Evolutionary conservation across 2,113 vertebrate genomes (phyloP).

Genomic region (Coracopsis vasa): DNA sequence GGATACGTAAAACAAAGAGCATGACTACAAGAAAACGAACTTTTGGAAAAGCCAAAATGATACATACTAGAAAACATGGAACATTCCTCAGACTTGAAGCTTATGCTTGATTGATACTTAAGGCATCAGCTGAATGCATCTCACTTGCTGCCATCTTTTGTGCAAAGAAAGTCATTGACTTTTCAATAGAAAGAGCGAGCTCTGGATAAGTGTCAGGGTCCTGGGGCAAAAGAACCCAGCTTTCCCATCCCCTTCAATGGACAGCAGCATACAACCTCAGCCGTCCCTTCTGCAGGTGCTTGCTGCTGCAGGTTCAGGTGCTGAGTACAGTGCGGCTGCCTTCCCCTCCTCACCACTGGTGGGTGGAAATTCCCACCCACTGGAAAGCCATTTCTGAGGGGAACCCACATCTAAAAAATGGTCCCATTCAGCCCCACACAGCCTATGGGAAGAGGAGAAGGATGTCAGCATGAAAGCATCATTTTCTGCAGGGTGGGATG

Average conservation of each 20-base stretch:
- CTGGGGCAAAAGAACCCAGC: background rate
- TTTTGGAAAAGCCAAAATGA: background rate
- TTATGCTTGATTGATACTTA: background rate
- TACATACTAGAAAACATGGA: background rate
- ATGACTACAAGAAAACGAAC: background rate
- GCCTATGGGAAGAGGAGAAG: background rate
- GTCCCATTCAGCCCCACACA: background rate
- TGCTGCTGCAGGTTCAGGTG: rapidly evolving
- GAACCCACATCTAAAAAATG: background rate
- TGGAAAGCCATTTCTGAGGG: background rate
- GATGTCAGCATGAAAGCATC: background rate
- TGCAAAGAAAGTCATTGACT: background rate
- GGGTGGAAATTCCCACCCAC: background rate
- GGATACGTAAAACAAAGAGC: background rate
- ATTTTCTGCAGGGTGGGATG: background rate
- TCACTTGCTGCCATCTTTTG: background rate
- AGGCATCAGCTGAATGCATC: background rate
- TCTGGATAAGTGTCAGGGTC: background rate
- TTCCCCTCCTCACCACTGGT: rapidly evolving
- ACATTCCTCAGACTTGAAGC: background rate
- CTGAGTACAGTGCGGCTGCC: background rate
- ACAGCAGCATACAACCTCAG: background rate
- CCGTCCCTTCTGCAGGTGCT: background rate
- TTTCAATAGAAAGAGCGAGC: background rate
- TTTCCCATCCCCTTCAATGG: background rate